phyloP scores from a whole-genome alignment of 2,797 vertebrate species.

The Molossus molossus region DNA sequence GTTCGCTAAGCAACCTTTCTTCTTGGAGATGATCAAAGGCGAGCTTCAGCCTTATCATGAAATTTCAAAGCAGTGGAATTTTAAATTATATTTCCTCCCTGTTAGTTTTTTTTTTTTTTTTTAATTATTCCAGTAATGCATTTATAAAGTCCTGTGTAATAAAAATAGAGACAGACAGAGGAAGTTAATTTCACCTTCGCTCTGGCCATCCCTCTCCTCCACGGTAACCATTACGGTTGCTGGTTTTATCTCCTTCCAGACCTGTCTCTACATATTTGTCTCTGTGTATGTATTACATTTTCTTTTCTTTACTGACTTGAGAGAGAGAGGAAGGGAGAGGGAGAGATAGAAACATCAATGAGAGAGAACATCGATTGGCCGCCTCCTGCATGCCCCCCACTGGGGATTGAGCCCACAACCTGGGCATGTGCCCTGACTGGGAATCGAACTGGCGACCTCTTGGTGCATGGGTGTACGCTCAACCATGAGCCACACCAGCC shows the following conservation, averaged over 20 bases:
- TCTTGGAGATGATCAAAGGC: conserved; percentile 71
- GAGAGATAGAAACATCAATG: no score
- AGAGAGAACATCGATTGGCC: no score
- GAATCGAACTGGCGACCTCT: no score
- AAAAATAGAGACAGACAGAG: not conserved
- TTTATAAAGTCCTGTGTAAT: not conserved
- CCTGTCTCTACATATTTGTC: not conserved
- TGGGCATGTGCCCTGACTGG: no score
- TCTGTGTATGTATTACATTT: not conserved
- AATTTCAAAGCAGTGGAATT: conserved; percentile 58
- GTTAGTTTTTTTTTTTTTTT: not conserved
- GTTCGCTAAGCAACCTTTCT: conserved; percentile 66
- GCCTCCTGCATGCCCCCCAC: no score
- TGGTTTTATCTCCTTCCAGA: not conserved
- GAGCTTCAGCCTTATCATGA: conserved; percentile 26
- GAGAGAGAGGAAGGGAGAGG: no score
- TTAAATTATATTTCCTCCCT: conserved; percentile 22
- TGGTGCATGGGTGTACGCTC: no score
- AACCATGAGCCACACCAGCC: no score
- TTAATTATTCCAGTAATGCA: not conserved
- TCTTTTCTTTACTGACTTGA: no score
- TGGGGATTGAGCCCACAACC: no score
- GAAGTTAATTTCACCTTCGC: not conserved
- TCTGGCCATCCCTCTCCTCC: not conserved
- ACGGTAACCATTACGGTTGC: not conserved